These are phyloP conservation scores for Octopus bimaculoides DNA, from an alignment of 1,140 invertebrate species.

Conservation along the genomic window DNA sequence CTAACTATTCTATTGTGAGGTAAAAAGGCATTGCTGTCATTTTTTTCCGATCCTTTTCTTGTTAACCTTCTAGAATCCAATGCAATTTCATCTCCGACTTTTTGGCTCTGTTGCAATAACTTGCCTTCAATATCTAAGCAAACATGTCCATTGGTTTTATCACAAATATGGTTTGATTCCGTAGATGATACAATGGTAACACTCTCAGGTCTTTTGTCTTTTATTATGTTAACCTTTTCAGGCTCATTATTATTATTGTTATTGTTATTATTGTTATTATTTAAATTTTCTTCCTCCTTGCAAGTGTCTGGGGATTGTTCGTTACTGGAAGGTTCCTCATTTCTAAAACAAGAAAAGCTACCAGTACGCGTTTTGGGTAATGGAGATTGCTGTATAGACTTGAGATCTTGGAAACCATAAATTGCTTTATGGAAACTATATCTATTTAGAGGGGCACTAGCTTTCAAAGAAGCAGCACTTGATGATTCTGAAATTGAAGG, in stretches of 20 bases:
- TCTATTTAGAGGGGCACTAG: conserved; percentile 18
- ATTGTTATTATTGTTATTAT: conserved; percentile 8
- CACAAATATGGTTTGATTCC: neutral
- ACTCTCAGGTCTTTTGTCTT: neutral
- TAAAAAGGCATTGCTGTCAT: conserved; percentile 20
- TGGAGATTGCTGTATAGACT: conserved; percentile 33
- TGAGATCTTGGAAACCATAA: conserved; percentile 25
- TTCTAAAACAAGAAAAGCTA: neutral
- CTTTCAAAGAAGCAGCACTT: conserved; percentile 53
- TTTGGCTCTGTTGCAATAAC: neutral
- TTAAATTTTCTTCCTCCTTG: neutral
- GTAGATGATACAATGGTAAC: neutral
- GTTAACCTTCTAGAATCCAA: neutral
- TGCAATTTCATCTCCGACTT: neutral
- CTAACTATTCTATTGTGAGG: neutral
- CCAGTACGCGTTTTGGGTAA: conserved; percentile 16
- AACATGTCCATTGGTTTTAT: conserved; percentile 1
- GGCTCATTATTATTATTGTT: conserved; percentile 12
- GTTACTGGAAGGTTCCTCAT: neutral
- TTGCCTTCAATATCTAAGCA: neutral
- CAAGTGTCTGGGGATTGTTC: neutral
- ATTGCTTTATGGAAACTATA: conserved; percentile 29
- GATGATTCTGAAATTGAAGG: conserved; percentile 75
- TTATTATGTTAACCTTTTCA: conserved; percentile 4
- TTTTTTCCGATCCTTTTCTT: conserved; percentile 2